Evolutionary conservation across 2,113 vertebrate genomes (phyloP).

Genomic region (Coregonus clupeaformis): DNA sequence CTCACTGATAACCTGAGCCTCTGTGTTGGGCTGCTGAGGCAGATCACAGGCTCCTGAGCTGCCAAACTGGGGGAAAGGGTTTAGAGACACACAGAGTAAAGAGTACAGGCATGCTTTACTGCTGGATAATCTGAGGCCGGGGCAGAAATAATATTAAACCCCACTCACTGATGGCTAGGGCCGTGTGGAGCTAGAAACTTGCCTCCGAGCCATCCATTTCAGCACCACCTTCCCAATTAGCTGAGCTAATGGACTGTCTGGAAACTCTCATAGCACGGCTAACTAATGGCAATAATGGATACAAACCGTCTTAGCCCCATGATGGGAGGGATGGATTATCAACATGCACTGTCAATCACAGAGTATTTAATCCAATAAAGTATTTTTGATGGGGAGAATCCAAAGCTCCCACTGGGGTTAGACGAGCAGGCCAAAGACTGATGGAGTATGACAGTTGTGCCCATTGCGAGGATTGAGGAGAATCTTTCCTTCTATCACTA

Average conservation of each 20-base stretch:
- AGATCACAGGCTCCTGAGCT: slow-evolving; percentile 4
- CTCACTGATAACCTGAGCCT: background rate
- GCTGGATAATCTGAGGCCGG: too few relatives aligned
- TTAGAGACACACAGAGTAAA: too few relatives aligned
- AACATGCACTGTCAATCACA: slow-evolving; percentile 29
- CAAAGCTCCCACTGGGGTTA: slow-evolving; percentile 11
- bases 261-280: background rate
- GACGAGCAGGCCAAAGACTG: slow-evolving; percentile 4
- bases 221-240: background rate
- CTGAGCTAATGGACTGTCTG: background rate
- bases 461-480: background rate
- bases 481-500: background rate
- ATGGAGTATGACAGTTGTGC: background rate
- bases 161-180: too few relatives aligned
- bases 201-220: background rate
- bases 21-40: background rate
- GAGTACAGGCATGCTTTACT: too few relatives aligned
- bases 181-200: background rate
- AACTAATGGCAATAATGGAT: background rate
- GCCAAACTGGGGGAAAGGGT: background rate
- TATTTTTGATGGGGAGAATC: slow-evolving; percentile 11
- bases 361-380: slow-evolving; percentile 31
- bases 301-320: background rate
- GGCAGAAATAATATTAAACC: too few relatives aligned
- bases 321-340: background rate